Conservation (phyloP, 2,113 vertebrate genomes). For the Ageneiosus marmoratus region DNA sequence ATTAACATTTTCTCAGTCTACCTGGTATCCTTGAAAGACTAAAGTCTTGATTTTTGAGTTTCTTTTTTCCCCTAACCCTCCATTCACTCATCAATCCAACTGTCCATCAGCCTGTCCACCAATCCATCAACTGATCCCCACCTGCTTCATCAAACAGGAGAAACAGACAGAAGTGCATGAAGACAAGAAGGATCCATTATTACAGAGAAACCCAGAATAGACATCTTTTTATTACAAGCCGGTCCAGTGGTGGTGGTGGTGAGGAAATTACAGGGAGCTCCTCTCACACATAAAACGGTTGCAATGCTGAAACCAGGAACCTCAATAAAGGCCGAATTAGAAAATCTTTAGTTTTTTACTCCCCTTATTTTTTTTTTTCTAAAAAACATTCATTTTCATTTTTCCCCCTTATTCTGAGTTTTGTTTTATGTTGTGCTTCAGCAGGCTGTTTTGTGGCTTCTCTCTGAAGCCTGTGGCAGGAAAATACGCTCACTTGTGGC, state of each 20-base stretch:
- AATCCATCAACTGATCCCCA: constrained; percentile 28
- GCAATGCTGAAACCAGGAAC: constrained; percentile 79
- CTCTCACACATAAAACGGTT: constrained; percentile 83
- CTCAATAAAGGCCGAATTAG: constrained; percentile 85
- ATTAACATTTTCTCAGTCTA: neutral
- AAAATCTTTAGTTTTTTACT: constrained; percentile 78
- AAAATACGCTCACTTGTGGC: constrained; percentile 82
- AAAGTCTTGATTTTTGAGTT: neutral
- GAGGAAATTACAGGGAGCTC: constrained; percentile 80
- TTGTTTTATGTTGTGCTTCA: constrained; percentile 80
- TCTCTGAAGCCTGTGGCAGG: constrained; percentile 78
- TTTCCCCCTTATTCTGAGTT: constrained; percentile 72
- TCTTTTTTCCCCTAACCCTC: neutral
- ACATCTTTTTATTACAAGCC: constrained; percentile 80
- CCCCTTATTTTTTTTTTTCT: constrained; percentile 71
- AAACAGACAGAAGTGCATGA: constrained; percentile 55
- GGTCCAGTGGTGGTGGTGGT: constrained; percentile 77
- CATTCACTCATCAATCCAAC: neutral
- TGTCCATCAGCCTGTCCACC: neutral
- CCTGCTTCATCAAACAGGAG: constrained; percentile 50
- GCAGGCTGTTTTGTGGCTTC: constrained; percentile 78
- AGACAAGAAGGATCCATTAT: constrained; percentile 81
- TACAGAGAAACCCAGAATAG: constrained; percentile 85
- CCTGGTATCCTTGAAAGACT: too few species aligned
- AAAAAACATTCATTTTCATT: constrained; percentile 72